Conservation (phyloP, 2,888 invertebrate species). For the Protonemura montana region DNA sequence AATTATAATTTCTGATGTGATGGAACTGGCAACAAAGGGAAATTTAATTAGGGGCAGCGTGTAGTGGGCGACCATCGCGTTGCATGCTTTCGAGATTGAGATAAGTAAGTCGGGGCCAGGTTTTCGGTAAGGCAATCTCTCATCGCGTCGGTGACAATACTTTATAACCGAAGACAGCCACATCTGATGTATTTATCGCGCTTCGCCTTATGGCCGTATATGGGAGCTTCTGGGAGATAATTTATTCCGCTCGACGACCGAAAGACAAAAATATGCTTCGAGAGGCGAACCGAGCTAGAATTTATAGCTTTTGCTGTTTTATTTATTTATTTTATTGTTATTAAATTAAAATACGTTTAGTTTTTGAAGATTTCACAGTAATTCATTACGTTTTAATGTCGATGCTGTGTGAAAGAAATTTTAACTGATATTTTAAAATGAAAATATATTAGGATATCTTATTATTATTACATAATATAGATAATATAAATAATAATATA, state of each 20-base stretch:
- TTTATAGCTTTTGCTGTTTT: background rate
- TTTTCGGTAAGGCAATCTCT: slow-evolving; percentile 26
- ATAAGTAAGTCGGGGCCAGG: slow-evolving; percentile 9
- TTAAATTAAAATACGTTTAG: background rate
- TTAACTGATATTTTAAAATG: no score
- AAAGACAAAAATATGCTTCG: slow-evolving; percentile 8
- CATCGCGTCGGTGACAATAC: slow-evolving; percentile 34
- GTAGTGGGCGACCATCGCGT: background rate
- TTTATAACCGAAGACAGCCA: slow-evolving; percentile 8
- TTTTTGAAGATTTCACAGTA: background rate
- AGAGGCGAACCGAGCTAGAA: background rate
- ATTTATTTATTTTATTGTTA: no score
- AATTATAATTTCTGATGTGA: slow-evolving; percentile 18
- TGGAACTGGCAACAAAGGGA: background rate
- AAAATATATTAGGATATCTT: no score
- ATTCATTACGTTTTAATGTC: background rate
- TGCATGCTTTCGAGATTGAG: slow-evolving; percentile 2
- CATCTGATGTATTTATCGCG: slow-evolving; percentile 31
- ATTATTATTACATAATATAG: no score
- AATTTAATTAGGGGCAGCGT: slow-evolving; percentile 25
- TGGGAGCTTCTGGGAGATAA: background rate
- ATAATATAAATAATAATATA: no score
- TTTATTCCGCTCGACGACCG: background rate
- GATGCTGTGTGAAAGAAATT: background rate
- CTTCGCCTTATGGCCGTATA: background rate